phyloP scores from a whole-genome alignment of 2,888 invertebrate species.

The Holacanthella duospinosa region DNA sequence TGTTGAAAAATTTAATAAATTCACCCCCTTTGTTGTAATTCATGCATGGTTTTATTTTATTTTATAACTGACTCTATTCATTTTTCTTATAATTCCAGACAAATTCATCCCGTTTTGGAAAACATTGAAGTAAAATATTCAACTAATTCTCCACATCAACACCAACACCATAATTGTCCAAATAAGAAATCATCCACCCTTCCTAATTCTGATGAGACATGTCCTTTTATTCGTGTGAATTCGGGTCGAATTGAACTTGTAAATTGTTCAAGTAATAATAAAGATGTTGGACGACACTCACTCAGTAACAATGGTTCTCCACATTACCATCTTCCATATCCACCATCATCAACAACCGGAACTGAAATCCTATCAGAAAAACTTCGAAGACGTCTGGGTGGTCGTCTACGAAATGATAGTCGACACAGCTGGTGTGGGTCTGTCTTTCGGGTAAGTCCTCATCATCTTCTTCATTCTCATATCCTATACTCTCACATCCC shows the following conservation, averaged over 20 bases:
- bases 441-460: conserved; percentile 22
- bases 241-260: conserved; percentile 37
- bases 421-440: conserved; percentile 36
- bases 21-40: too few relatives aligned
- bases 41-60: too few relatives aligned
- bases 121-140: conserved; percentile 28
- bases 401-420: conserved; percentile 23
- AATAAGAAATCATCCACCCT: conserved; percentile 29
- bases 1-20: too few relatives aligned
- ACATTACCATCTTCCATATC: background rate
- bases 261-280: conserved; percentile 20
- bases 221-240: conserved; percentile 36
- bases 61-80: too few relatives aligned
- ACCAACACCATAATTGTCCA: conserved; percentile 16
- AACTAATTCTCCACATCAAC: conserved; percentile 22
- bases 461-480: conserved; percentile 1
- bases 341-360: background rate
- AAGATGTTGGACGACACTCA: too few relatives aligned
- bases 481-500: too few relatives aligned
- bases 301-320: conserved; percentile 7
- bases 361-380: background rate
- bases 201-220: conserved; percentile 27
- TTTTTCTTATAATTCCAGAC: too few relatives aligned
- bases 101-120: conserved; percentile 36
- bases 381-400: conserved; percentile 4